Percentiles rank a stretch among this genome's conserved stretches.
phyloP scores from a whole-genome alignment of 2,113 vertebrate species.

The Nyctereutes procyonoides region DNA sequence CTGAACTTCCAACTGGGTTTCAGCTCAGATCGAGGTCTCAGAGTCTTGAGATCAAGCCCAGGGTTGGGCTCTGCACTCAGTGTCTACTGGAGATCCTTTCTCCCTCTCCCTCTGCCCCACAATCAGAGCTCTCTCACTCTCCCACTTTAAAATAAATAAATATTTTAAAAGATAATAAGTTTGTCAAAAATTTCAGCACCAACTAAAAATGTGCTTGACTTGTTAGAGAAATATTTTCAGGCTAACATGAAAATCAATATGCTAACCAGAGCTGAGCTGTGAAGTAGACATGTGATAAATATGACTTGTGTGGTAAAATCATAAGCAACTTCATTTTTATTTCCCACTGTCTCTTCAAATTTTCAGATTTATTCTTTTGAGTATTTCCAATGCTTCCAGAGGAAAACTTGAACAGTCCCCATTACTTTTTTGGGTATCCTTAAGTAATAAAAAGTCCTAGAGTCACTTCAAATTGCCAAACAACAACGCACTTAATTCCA shows the following conservation, averaged over 20 bases:
- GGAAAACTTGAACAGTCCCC: constrained; percentile 21
- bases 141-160: not conserved
- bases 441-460: constrained; percentile 26
- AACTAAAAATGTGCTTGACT: constrained; percentile 46
- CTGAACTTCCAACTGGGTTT: not conserved
- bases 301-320: constrained; percentile 42
- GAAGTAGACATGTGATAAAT: constrained; percentile 51
- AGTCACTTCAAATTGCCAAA: constrained; percentile 59
- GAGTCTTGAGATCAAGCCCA: not conserved
- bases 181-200: constrained; percentile 56
- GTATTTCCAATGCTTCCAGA: constrained; percentile 52
- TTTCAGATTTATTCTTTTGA: constrained; percentile 67
- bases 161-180: not conserved
- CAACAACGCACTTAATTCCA: constrained; percentile 32
- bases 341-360: constrained; percentile 45
- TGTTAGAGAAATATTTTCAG: constrained; percentile 67
- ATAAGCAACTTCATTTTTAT: constrained; percentile 75
- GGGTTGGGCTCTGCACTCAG: not conserved
- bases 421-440: constrained; percentile 46
- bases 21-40: not conserved
- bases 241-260: constrained; percentile 60
- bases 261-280: constrained; percentile 61
- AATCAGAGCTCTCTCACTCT: not conserved
- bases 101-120: not conserved
- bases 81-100: not conserved